Base-by-base conservation (phyloP, 1,140 invertebrate species). In the Drosophila athabasca region DNA sequence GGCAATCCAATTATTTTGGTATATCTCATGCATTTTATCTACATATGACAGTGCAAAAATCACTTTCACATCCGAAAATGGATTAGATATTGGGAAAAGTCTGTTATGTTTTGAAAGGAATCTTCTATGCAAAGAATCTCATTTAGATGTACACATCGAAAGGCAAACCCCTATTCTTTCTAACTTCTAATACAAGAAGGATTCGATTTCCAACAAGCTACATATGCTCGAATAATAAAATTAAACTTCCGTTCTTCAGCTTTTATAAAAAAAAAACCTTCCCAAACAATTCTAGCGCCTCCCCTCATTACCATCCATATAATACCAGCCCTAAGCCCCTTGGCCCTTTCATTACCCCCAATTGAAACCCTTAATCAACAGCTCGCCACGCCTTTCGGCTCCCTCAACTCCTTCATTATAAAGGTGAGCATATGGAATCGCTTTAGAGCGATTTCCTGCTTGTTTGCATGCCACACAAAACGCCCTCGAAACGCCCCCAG, bases 401-500 rank as follows among this genome's bases (percentile, higher is more conserved):
- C n/a, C 7, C 0, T 24, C 11, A 13, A 13, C 35, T 39, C 35
- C 11, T 5, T 39, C 35, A 39, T 39, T 39, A 39, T 39, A 13
- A 39, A 39, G 35, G 35, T 5, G 3, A 35, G 8, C 31, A 39
- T 39, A 39, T 13, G 35, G 35, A 39, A 13, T 5, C 11, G 17
- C 8, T 11, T 8, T 24, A 58, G 31, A 46, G 26, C 15, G 17
- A 46, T 46, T 58, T 49, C 4, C 22, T 49, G 24, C 66, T 62
- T 71, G 49, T 72, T 72, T 71, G 66, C 53, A 60, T 71, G 55
- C 43, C 39, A 59, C 26, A 31, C 26, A 58, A 52, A 52, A 84
- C 80, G 76, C 80, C 80, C 60, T 66, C 46, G 35, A 46, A 54
- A 68, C 80, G 80, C 80, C 80, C 48, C 2, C 43, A 29, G 35